Conservation (phyloP, 2,797 vertebrate species). For the Centroberyx gerrardi region DNA sequence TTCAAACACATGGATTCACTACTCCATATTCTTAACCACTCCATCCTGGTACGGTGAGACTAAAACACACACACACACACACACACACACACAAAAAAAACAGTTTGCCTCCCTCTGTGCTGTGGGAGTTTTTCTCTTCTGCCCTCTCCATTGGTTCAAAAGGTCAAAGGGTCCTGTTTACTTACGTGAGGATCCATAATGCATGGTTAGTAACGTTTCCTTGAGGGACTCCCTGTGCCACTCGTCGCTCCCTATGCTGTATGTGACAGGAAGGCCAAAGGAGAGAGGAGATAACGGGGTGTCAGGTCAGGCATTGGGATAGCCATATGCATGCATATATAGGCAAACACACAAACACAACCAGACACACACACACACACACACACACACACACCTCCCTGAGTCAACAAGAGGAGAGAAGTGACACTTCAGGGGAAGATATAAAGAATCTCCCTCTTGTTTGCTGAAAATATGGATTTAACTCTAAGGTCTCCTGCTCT, state of each 20-base stretch:
- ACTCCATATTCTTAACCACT: not conserved
- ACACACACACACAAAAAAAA: constrained; percentile 15
- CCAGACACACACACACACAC: not conserved
- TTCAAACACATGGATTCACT: constrained; percentile 2
- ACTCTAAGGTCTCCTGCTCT: constrained; percentile 6
- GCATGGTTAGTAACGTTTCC: constrained; percentile 75
- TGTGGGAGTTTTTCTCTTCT: constrained; percentile 55
- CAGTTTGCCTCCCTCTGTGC: constrained; percentile 20
- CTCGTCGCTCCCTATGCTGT: constrained; percentile 52
- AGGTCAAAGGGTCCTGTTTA: constrained; percentile 80
- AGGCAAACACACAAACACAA: not conserved
- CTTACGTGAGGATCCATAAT: constrained; percentile 79
- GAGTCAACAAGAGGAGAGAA: constrained; percentile 24
- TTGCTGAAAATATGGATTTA: constrained; percentile 20
- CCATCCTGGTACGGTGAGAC: constrained; percentile 12
- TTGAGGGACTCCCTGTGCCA: constrained; percentile 70
- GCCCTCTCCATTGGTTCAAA: constrained; percentile 48
- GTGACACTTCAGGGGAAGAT: constrained; percentile 26
- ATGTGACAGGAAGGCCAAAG: constrained; percentile 67
- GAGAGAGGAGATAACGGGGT: constrained; percentile 60
- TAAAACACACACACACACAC: too few relatives aligned
- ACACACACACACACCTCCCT: constrained; percentile 19
- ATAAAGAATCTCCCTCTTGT: constrained; percentile 24
- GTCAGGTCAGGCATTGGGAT: constrained; percentile 61
- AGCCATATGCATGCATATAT: constrained; percentile 52